Percentiles rank a stretch among this genome's conserved stretches.
phyloP scores from a whole-genome alignment of 2,888 invertebrate genomes.

The Cryptosula pallasiana region DNA sequence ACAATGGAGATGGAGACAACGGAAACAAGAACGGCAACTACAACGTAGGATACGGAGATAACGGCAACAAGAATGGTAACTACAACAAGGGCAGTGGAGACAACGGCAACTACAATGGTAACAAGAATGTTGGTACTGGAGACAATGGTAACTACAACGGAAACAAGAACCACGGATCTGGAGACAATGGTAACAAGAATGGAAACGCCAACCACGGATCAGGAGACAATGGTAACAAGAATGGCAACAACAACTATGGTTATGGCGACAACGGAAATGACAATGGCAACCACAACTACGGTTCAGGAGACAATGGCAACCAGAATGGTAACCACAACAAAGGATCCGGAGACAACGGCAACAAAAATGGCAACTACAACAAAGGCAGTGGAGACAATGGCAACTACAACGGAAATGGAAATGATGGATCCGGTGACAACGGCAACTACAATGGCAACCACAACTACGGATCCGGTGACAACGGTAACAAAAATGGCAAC shows the following conservation, averaged over 20 bases:
- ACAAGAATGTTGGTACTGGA: neutral
- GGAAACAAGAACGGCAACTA: neutral
- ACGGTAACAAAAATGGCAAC: constrained; percentile 1
- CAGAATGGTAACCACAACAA: constrained; percentile 5
- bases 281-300: neutral
- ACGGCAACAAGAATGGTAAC: neutral
- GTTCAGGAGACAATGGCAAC: neutral
- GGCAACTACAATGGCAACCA: neutral
- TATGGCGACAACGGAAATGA: neutral
- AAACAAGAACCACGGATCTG: constrained; percentile 1
- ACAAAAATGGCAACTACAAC: constrained; percentile 8
- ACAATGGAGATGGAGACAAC: neutral
- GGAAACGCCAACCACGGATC: neutral
- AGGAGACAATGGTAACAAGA: constrained; percentile 12
- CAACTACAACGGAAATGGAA: neutral
- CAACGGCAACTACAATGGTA: constrained; percentile 9
- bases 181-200: constrained; percentile 9
- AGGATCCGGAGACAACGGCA: constrained; percentile 5
- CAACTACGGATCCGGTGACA: neutral
- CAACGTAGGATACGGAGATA: neutral
- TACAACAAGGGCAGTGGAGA: neutral
- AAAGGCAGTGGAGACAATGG: constrained; percentile 13
- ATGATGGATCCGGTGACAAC: neutral
- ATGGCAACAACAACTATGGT: constrained; percentile 18
- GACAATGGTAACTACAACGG: neutral